A percentile compares a stretch with the other conserved stretches of the same genome.
Evolutionary conservation across 2,888 invertebrate genomes (phyloP).

Genomic region (Epiblema foenella): DNA sequence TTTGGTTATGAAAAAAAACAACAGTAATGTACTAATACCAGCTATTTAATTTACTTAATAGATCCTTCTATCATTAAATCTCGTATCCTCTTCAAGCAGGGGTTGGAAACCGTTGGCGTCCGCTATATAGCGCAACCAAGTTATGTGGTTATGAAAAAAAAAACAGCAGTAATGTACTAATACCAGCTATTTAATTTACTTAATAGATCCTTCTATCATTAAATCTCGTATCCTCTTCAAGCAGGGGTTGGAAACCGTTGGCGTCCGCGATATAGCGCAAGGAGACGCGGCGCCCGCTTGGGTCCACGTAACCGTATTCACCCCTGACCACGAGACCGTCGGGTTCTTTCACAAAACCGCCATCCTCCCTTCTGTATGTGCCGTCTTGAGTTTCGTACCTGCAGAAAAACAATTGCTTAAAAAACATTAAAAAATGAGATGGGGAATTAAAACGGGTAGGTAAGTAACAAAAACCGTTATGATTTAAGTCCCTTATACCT

Average conservation of each 20-base stretch:
- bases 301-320: slow-evolving; percentile 83
- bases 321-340: slow-evolving; percentile 69
- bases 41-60: slow-evolving; percentile 50
- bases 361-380: slow-evolving; percentile 80
- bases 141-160: no score
- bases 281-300: slow-evolving; percentile 69
- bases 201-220: slow-evolving; percentile 75
- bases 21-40: not conserved
- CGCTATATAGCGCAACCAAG: slow-evolving; percentile 84
- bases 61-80: slow-evolving; percentile 75
- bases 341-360: slow-evolving; percentile 58
- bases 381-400: slow-evolving; percentile 82
- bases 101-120: slow-evolving; percentile 85
- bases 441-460: no score
- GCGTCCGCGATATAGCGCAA: slow-evolving; percentile 86
- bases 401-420: not conserved
- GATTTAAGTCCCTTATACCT: no score
- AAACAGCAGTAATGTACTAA: not conserved
- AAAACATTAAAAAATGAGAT: not conserved
- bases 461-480: no score
- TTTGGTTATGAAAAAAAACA: not conserved
- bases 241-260: slow-evolving; percentile 78
- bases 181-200: not conserved
- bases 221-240: slow-evolving; percentile 62
- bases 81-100: slow-evolving; percentile 56